Percentiles rank a stretch among this genome's conserved stretches.
phyloP scores from a whole-genome alignment of 2,797 vertebrate species.

The Gouania willdenowi region DNA sequence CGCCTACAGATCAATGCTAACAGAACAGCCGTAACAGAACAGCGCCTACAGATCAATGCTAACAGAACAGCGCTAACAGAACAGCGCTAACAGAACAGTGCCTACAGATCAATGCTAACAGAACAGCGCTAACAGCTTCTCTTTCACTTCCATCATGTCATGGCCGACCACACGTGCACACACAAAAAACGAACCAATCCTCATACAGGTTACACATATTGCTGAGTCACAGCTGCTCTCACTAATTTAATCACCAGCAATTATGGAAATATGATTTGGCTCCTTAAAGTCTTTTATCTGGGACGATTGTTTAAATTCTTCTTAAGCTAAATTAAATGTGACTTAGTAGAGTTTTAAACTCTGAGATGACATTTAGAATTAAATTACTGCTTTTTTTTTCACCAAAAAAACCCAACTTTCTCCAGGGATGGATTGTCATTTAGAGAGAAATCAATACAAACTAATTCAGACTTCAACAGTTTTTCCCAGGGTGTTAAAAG shows the following conservation, averaged over 20 bases:
- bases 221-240: conserved; percentile 20
- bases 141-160: conserved; percentile 21
- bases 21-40: too few relatives aligned
- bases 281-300: conserved; percentile 40
- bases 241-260: conserved; percentile 54
- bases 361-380: conserved; percentile 46
- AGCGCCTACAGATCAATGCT: background rate
- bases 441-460: too few relatives aligned
- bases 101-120: conserved; percentile 6
- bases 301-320: conserved; percentile 54
- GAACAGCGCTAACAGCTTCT: conserved; percentile 24
- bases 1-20: too few relatives aligned
- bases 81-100: too few relatives aligned
- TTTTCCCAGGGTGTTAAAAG: too few relatives aligned
- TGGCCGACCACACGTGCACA: conserved; percentile 28
- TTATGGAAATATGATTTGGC: conserved; percentile 54
- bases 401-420: background rate
- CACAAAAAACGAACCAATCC: background rate
- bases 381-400: conserved; percentile 34
- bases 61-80: conserved; percentile 25
- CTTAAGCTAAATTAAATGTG: conserved; percentile 62
- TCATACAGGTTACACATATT: conserved; percentile 7
- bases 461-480: too few relatives aligned
- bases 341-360: conserved; percentile 53
- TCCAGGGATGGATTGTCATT: too few relatives aligned